A percentile compares a stretch with the other conserved stretches of the same genome.
These are phyloP conservation scores for Magallana angulata DNA, from an alignment of 1,140 invertebrate species.

Conservation along the genomic window DNA sequence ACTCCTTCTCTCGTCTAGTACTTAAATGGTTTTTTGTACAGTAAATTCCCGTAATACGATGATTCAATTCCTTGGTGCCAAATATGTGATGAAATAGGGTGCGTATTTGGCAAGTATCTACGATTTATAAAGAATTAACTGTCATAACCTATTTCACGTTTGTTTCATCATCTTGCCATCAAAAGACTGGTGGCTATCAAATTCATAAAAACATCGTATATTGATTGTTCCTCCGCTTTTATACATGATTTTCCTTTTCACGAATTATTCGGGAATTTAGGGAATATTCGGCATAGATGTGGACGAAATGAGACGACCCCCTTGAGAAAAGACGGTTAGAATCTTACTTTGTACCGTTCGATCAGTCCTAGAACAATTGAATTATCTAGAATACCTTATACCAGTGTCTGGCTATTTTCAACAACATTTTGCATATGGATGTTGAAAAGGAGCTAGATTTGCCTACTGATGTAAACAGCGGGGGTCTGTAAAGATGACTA, in stretches of 20 bases:
- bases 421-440: constrained; percentile 21
- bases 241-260: constrained; percentile 32
- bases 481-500: not conserved
- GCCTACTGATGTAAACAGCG: not conserved
- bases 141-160: constrained; percentile 21
- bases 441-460: not conserved
- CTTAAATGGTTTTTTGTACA: not conserved
- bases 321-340: constrained; percentile 18
- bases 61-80: constrained; percentile 23
- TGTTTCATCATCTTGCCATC: constrained; percentile 27
- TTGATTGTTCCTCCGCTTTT: constrained; percentile 9
- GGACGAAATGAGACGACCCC: constrained; percentile 17
- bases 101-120: constrained; percentile 15
- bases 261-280: constrained; percentile 28
- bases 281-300: constrained; percentile 26
- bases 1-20: too few relatives aligned
- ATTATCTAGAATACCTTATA: not conserved
- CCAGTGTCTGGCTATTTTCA: constrained; percentile 21
- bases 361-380: constrained; percentile 19
- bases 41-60: constrained; percentile 1
- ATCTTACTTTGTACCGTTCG: not conserved
- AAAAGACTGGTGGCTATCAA: constrained; percentile 13
- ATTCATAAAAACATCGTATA: constrained; percentile 34
- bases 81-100: constrained; percentile 32
- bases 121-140: constrained; percentile 37